Evolutionary conservation across 2,113 vertebrate species (phyloP).

Genomic region (Pollachius pollachius): DNA sequence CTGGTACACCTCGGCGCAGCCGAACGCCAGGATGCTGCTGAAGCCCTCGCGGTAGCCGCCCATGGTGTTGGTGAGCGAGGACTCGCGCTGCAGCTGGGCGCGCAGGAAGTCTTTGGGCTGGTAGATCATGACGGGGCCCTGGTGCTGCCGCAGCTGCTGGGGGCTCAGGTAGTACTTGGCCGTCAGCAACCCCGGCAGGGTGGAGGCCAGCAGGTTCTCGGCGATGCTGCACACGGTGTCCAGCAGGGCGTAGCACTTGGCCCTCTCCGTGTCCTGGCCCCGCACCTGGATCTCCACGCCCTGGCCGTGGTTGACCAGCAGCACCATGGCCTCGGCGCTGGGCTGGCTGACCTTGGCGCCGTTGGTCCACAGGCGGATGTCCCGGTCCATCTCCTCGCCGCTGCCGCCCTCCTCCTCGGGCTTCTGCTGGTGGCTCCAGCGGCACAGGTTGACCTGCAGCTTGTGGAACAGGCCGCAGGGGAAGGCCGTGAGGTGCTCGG

Average conservation of each 20-base stretch:
- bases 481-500: slow-evolving; percentile 92
- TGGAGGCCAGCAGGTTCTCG: slow-evolving; percentile 88
- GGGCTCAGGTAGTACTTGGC: slow-evolving; percentile 95
- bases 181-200: slow-evolving; percentile 87
- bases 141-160: slow-evolving; percentile 92
- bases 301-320: slow-evolving; percentile 97
- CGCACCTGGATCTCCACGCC: slow-evolving; percentile 93
- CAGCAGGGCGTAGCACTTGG: slow-evolving; percentile 89
- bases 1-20: slow-evolving; percentile 88
- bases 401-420: slow-evolving; percentile 63
- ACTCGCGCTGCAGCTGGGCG: slow-evolving; percentile 87
- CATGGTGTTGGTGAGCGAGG: slow-evolving; percentile 92
- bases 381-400: slow-evolving; percentile 50
- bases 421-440: slow-evolving; percentile 95
- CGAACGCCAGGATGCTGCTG: slow-evolving; percentile 90
- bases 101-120: slow-evolving; percentile 96
- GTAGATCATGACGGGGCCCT: slow-evolving; percentile 95
- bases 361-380: slow-evolving; percentile 91
- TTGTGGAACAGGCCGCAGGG: slow-evolving; percentile 98
- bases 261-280: slow-evolving; percentile 83
- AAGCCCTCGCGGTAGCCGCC: slow-evolving; percentile 96
- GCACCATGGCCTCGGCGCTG: slow-evolving; percentile 86
- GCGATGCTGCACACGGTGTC: slow-evolving; percentile 92
- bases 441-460: slow-evolving; percentile 94
- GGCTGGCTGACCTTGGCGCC: slow-evolving; percentile 87